Percentiles rank a stretch among this genome's conserved stretches.
Evolutionary conservation across 1,140 invertebrate species (phyloP).

Genomic region (Leptopilina boulardi): DNA sequence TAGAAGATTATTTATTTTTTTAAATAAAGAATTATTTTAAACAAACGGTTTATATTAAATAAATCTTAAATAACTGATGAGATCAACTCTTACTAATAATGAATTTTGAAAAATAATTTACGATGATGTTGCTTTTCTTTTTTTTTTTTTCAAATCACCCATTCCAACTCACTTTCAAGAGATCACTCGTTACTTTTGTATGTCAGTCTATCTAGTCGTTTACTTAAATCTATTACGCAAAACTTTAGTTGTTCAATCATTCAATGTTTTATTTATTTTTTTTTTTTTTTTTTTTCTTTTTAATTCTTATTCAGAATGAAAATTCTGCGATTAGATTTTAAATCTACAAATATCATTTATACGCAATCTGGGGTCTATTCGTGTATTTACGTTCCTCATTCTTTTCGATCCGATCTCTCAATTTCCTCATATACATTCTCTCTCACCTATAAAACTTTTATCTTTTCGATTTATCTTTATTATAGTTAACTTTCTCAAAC

Average conservation of each 20-base stretch:
- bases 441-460: slow-evolving; percentile 32
- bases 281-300: slow-evolving; percentile 15
- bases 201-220: slow-evolving; percentile 57
- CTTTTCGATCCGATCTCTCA: slow-evolving; percentile 22
- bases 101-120: slow-evolving; percentile 7
- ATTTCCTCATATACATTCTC: slow-evolving; percentile 31
- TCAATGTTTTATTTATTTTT: neutral
- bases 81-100: slow-evolving; percentile 10
- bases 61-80: slow-evolving; percentile 28
- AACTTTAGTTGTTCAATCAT: slow-evolving; percentile 38
- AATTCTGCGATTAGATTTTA: slow-evolving; percentile 29
- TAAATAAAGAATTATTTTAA: too few relatives aligned
- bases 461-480: slow-evolving; percentile 24
- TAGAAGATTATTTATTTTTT: too few relatives aligned
- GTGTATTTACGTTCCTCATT: slow-evolving; percentile 27
- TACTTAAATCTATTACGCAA: slow-evolving; percentile 43
- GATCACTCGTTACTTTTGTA: slow-evolving; percentile 61
- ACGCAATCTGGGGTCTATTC: slow-evolving; percentile 30
- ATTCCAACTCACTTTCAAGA: slow-evolving; percentile 44
- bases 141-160: slow-evolving; percentile 20
- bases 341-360: slow-evolving; percentile 32
- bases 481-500: slow-evolving; percentile 17
- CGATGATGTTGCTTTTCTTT: slow-evolving; percentile 9
- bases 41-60: neutral
- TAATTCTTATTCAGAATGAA: neutral